Percentiles rank a stretch among this genome's conserved stretches.
Evolutionary conservation across 2,888 invertebrate species (phyloP).

Genomic region (Drosophila seclusa): DNA sequence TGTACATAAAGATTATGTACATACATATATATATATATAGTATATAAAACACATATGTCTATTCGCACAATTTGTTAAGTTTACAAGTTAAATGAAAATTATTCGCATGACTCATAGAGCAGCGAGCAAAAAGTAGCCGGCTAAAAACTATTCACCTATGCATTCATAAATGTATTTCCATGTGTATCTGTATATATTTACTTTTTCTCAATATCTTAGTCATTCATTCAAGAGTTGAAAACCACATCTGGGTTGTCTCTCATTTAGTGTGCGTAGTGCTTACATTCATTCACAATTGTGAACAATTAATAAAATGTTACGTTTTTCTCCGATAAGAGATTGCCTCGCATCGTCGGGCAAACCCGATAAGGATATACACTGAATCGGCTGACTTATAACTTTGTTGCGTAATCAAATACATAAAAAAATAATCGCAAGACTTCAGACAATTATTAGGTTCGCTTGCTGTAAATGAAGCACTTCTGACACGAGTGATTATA

Average conservation of each 20-base stretch:
- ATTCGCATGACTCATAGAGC: constrained; percentile 55
- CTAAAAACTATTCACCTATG: constrained; percentile 18
- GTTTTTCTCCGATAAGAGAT: background rate
- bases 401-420: background rate
- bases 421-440: background rate
- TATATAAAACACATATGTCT: constrained; percentile 37
- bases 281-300: constrained; percentile 17
- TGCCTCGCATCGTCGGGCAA: background rate
- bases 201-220: constrained; percentile 52
- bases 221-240: constrained; percentile 49
- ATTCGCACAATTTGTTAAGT: constrained; percentile 55
- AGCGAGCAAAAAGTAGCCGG: constrained; percentile 26
- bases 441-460: constrained; percentile 17
- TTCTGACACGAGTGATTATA: background rate
- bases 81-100: constrained; percentile 60
- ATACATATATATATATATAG: background rate
- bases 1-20: background rate
- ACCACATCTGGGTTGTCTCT: constrained; percentile 39
- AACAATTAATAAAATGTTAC: background rate
- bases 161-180: constrained; percentile 7
- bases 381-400: background rate
- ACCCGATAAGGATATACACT: background rate
- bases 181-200: constrained; percentile 1
- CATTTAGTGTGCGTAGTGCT: constrained; percentile 13
- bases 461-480: background rate